Percentiles rank a stretch among this genome's conserved stretches.
Evolutionary conservation across 2,113 vertebrate species (phyloP).

Genomic region (Cercopithecus mona): DNA sequence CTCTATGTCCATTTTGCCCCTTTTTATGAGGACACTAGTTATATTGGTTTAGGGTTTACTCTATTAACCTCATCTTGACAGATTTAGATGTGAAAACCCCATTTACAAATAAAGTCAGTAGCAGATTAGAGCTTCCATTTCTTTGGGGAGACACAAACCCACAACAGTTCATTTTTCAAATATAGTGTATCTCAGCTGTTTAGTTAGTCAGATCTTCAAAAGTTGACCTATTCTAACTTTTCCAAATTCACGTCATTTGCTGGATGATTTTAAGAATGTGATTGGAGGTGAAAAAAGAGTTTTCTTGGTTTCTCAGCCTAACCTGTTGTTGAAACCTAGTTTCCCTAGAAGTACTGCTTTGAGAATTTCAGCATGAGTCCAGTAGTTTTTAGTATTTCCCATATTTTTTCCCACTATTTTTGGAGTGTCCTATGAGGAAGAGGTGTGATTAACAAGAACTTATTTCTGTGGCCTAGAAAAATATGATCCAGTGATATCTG

Average conservation of each 20-base stretch:
- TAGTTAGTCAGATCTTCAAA: neutral
- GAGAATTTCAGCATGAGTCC: neutral
- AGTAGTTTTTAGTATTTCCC: neutral
- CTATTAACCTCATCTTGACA: neutral
- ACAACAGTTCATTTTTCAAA: neutral
- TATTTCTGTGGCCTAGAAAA: neutral
- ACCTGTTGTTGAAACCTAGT: neutral
- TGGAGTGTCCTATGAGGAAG: neutral
- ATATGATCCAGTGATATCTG: neutral
- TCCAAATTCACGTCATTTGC: neutral
- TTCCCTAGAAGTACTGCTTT: neutral
- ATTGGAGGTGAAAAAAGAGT: neutral
- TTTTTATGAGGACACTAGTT: neutral
- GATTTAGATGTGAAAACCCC: neutral
- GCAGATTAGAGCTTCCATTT: neutral
- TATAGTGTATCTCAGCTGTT: neutral
- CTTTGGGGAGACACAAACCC: neutral
- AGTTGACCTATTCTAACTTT: neutral
- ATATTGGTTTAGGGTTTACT: rapidly evolving
- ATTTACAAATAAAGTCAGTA: neutral
- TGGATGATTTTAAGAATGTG: neutral
- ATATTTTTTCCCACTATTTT: neutral
- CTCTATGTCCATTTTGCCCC: neutral
- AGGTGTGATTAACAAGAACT: neutral
- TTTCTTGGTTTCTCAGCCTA: neutral